Percentiles rank a stretch among this genome's conserved stretches.
Evolutionary conservation across 1,140 invertebrate species (phyloP).

Genomic region (Drosophila novamexicana): DNA sequence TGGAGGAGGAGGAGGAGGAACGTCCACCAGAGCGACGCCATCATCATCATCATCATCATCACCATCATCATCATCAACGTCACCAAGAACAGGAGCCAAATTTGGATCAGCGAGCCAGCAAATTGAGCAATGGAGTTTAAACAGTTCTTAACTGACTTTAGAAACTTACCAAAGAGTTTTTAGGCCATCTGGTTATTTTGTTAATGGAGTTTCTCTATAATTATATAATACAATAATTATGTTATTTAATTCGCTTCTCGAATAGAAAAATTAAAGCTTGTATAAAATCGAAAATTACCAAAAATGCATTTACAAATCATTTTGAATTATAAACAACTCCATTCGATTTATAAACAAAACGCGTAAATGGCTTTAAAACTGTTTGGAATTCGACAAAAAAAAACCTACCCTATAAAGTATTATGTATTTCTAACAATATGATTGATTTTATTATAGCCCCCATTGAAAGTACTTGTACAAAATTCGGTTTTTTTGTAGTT

Average conservation of each 20-base stretch:
- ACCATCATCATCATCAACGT: constrained; percentile 36
- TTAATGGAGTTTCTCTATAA: neutral
- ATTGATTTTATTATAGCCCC: neutral
- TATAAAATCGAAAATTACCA: neutral
- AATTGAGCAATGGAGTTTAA: constrained; percentile 57
- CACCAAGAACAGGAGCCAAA: constrained; percentile 22
- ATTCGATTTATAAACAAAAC: neutral
- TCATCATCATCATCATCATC: constrained; percentile 61
- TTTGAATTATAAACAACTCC: neutral
- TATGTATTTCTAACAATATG: neutral
- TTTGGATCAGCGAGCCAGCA: constrained; percentile 40
- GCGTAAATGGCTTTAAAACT: constrained; percentile 9
- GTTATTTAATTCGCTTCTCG: too few species aligned
- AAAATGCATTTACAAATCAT: constrained; percentile 25
- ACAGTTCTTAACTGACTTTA: neutral
- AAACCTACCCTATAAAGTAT: constrained; percentile 3
- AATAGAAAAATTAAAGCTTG: too few species aligned
- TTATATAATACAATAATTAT: too few species aligned
- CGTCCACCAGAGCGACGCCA: constrained; percentile 39
- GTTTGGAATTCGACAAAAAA: neutral
- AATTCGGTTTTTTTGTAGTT: constrained; percentile 31
- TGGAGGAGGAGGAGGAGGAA: constrained; percentile 6
- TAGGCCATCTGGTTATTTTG: neutral
- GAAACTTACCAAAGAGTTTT: neutral
- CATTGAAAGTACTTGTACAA: neutral